These are phyloP conservation scores for Lacanobia wlatinum DNA, from an alignment of 2,888 invertebrate genomes.

Conservation along the genomic window DNA sequence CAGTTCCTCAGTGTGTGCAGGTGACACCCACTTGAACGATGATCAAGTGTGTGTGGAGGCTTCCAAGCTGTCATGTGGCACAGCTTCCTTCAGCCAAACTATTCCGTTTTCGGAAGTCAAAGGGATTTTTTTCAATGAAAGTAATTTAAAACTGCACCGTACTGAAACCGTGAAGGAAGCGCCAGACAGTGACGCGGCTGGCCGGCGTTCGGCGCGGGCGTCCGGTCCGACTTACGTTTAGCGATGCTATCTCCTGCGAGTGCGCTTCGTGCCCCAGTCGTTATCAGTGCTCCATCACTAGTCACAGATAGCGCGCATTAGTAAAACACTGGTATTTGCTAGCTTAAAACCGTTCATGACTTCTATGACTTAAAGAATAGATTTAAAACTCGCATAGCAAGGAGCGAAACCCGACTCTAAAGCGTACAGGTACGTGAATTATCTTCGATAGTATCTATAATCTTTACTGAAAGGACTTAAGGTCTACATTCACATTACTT, in stretches of 20 bases:
- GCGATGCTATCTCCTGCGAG: conserved; percentile 28
- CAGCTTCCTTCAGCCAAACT: not conserved
- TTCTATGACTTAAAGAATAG: not conserved
- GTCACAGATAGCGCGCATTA: conserved; percentile 17
- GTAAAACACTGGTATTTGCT: conserved; percentile 23
- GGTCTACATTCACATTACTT: not conserved
- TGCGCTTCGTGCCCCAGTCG: conserved; percentile 7
- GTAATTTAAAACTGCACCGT: not conserved
- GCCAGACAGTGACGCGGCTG: conserved; percentile 1
- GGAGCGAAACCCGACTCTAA: not conserved
- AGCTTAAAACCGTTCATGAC: not conserved
- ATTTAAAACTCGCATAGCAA: not conserved
- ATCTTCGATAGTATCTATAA: not conserved
- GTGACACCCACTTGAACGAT: conserved; percentile 13
- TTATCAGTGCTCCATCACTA: conserved; percentile 31
- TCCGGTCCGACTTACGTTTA: conserved; percentile 16
- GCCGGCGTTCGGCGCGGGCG: not conserved
- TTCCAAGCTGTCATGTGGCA: not conserved
- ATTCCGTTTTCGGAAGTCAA: too few species aligned
- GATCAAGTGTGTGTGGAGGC: conserved; percentile 4
- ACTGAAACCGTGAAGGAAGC: not conserved
- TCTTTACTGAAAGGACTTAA: not conserved
- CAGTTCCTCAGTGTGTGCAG: not conserved
- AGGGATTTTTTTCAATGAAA: too few species aligned
- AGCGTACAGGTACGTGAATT: not conserved